These are phyloP conservation scores for Pseudopodoces humilis DNA, from an alignment of 2,113 vertebrate species.

Conservation along the genomic window DNA sequence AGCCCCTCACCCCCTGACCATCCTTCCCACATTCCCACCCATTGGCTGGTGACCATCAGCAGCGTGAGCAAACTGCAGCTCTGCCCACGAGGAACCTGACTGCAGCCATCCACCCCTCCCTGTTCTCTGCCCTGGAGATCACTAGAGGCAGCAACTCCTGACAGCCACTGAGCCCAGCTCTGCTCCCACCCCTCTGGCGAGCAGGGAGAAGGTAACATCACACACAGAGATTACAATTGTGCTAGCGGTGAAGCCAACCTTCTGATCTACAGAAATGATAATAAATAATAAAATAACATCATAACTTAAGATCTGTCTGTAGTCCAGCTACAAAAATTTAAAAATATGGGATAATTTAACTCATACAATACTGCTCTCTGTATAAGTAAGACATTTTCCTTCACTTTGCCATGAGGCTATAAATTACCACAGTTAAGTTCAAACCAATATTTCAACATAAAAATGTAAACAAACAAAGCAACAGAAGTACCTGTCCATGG, in stretches of 20 bases:
- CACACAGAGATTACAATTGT: slow-evolving; percentile 74
- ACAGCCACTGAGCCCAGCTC: slow-evolving; percentile 32
- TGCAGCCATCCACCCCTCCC: background rate
- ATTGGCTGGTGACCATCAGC: background rate
- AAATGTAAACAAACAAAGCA: slow-evolving; percentile 82
- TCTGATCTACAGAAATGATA: slow-evolving; percentile 83
- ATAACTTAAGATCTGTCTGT: slow-evolving; percentile 96
- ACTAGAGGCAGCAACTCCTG: background rate
- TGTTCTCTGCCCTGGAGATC: background rate
- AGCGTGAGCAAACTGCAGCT: background rate
- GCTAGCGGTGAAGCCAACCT: slow-evolving; percentile 81
- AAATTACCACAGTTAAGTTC: slow-evolving; percentile 78
- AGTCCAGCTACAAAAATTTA: slow-evolving; percentile 96
- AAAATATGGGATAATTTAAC: slow-evolving; percentile 91
- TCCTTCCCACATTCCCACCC: background rate
- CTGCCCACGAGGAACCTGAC: background rate
- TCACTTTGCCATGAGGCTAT: slow-evolving; percentile 78
- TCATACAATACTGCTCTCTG: slow-evolving; percentile 83
- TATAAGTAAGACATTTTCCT: slow-evolving; percentile 83
- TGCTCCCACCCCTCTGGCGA: slow-evolving; percentile 13
- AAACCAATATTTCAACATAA: slow-evolving; percentile 77
- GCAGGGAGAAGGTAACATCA: slow-evolving; percentile 39
- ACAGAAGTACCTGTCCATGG: slow-evolving; percentile 63
- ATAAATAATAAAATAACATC: slow-evolving; percentile 81
- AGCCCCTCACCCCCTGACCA: background rate